A percentile compares a stretch with the other conserved stretches of the same genome.
Evolutionary conservation across 1,140 invertebrate genomes (phyloP).

Genomic region (Drosophila kanapiae): DNA sequence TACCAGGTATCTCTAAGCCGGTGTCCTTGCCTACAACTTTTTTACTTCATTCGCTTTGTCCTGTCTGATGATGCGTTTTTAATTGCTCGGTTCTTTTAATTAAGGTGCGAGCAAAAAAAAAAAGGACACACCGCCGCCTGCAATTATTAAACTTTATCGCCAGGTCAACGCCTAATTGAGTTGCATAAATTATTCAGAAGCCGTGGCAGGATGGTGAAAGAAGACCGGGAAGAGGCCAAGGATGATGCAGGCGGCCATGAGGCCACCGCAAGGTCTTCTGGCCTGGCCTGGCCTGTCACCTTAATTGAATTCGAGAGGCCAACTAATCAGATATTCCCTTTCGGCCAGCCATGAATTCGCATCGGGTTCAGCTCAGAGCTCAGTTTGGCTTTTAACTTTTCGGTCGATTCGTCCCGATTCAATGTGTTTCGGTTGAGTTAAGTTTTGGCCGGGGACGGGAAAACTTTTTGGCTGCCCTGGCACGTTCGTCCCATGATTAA

Average conservation of each 20-base stretch:
- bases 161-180: constrained; percentile 61
- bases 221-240: constrained; percentile 2
- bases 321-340: constrained; percentile 75
- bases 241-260: constrained; percentile 20
- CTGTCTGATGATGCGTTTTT: constrained; percentile 64
- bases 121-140: constrained; percentile 2
- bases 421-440: constrained; percentile 18
- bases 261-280: constrained; percentile 29
- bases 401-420: constrained; percentile 26
- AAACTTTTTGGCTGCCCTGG: constrained; percentile 57
- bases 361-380: constrained; percentile 16
- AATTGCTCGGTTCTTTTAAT: constrained; percentile 72
- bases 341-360: constrained; percentile 57
- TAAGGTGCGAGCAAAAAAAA: constrained; percentile 43
- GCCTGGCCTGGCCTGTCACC: constrained; percentile 32
- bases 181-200: constrained; percentile 62
- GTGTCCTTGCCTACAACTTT: neutral
- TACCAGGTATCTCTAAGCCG: constrained; percentile 4
- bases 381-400: constrained; percentile 32
- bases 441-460: constrained; percentile 6
- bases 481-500: constrained; percentile 76
- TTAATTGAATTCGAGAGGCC: constrained; percentile 66
- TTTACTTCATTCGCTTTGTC: constrained; percentile 2
- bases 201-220: neutral
- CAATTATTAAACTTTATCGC: constrained; percentile 59